Evolutionary conservation across 2,797 vertebrate species (phyloP).

Genomic region (Cryptoblepharus egeriae): DNA sequence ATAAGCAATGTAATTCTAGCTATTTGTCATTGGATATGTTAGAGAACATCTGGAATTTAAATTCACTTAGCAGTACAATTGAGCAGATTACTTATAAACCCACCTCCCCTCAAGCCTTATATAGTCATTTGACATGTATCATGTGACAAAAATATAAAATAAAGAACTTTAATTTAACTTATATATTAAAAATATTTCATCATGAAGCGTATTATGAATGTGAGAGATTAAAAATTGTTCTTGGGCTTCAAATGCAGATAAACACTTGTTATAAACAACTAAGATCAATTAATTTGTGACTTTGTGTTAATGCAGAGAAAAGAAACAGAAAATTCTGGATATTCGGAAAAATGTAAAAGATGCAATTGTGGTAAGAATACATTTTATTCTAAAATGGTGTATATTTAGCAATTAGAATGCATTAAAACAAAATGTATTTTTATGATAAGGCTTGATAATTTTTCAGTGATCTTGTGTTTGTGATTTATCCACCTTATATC

Average conservation of each 20-base stretch:
- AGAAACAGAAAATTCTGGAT: slow-evolving; percentile 95
- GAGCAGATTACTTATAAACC: slow-evolving; percentile 46
- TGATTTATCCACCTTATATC: slow-evolving; percentile 68
- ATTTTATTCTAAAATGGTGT: slow-evolving; percentile 54
- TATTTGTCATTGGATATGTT: slow-evolving; percentile 40
- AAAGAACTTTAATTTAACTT: not conserved
- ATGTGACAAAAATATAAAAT: not conserved
- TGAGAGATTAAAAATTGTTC: not conserved
- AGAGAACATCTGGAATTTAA: slow-evolving; percentile 7
- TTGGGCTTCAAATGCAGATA: slow-evolving; percentile 36
- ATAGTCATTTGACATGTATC: slow-evolving; percentile 36
- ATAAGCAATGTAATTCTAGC: slow-evolving; percentile 32
- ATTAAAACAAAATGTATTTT: slow-evolving; percentile 71
- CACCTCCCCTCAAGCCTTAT: slow-evolving; percentile 41
- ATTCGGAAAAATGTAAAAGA: slow-evolving; percentile 99
- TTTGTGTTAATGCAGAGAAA: slow-evolving; percentile 87
- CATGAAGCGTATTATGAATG: slow-evolving; percentile 1
- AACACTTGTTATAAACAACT: slow-evolving; percentile 38
- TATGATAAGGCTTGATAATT: slow-evolving; percentile 73
- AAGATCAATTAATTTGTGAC: slow-evolving; percentile 50
- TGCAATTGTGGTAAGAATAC: slow-evolving; percentile 92
- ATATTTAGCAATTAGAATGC: slow-evolving; percentile 26
- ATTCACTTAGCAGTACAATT: slow-evolving; percentile 43
- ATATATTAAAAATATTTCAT: not conserved
- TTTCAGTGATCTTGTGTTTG: slow-evolving; percentile 53